Base-by-base conservation (phyloP, 2,888 invertebrate genomes). In the Tyria jacobaeae region DNA sequence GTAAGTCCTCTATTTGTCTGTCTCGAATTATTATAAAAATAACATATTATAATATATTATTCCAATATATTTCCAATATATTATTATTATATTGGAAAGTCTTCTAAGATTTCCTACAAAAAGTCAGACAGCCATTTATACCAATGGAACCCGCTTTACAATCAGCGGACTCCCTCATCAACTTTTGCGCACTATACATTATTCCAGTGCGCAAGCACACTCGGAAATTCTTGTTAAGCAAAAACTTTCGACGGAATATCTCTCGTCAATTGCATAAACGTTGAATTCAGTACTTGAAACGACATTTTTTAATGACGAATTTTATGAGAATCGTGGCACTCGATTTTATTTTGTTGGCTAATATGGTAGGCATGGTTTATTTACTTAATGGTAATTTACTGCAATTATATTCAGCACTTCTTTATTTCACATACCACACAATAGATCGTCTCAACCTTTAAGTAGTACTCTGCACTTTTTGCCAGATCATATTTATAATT, bases 191-290 rank as follows among this genome's bases (percentile, higher is more conserved):
- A 71, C 70, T 61, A 76, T 78, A 66, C 70, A 78, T 79, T 68
- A 79, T 79, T 79, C n/a, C 78, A 79, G 68, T 70, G 69, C 74
- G 73, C 70, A 64, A 50, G 44, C 64, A 62, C 61, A 57, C 58
- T 71, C 66, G 65, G 76, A 70, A 78, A 78, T 78, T 79, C 74
- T 69, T 64, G 66, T 76, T 68, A 69, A 60, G 65, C 66, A 78
- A 78, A 76, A 76, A 70, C 52, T 62, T 74, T 63, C 62, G 68
- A 67, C 60, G 71, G 69, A 68, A 71, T 56, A 69, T 69, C 71
- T 62, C 75, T 73, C 69, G 71, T 70, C 76, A 62, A 78, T 75
- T 78, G 76, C 71, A 70, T 73, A 61, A 70, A 77, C 63, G 64
- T 61, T 68, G 62, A 56, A 68, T 61, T 64, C 64, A 69, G 75